Percentiles rank a stretch among this genome's conserved stretches.
Conservation (phyloP, 2,113 vertebrate species). For the Python bivittatus region DNA sequence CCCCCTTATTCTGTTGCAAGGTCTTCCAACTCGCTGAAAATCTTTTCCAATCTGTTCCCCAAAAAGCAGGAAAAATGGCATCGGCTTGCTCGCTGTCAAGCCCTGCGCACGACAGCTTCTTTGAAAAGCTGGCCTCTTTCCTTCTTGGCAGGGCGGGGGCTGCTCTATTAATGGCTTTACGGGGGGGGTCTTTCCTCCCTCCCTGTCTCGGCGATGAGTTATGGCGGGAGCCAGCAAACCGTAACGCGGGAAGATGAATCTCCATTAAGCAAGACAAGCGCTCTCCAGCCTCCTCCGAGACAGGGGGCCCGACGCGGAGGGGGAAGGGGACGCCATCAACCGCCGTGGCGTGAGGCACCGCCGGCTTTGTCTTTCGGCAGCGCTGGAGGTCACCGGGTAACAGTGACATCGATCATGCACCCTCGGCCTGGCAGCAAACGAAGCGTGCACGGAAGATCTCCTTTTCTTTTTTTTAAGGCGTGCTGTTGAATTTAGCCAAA, state of each 20-base stretch:
- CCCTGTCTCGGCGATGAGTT: neutral
- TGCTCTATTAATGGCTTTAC: neutral
- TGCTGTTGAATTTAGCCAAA: neutral
- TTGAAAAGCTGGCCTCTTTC: neutral
- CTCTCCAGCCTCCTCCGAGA: neutral
- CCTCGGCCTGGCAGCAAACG: neutral
- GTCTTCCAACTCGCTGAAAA: neutral
- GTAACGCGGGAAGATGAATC: accelerated
- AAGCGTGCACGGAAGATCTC: neutral
- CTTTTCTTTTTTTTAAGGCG: neutral
- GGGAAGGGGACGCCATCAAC: neutral
- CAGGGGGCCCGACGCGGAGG: neutral
- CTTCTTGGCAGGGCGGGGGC: neutral
- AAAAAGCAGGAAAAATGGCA: neutral
- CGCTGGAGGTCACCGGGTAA: neutral
- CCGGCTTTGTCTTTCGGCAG: neutral
- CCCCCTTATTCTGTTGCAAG: too few relatives aligned
- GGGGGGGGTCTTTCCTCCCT: accelerated
- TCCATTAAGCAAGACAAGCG: neutral
- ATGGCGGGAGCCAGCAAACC: neutral
- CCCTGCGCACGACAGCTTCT: neutral
- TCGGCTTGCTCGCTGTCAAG: neutral
- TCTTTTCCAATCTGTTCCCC: neutral
- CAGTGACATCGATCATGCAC: neutral
- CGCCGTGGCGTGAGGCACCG: neutral